Evolutionary conservation across 1,140 invertebrate genomes (phyloP).

Genomic region (Hycleus phaleratus): DNA sequence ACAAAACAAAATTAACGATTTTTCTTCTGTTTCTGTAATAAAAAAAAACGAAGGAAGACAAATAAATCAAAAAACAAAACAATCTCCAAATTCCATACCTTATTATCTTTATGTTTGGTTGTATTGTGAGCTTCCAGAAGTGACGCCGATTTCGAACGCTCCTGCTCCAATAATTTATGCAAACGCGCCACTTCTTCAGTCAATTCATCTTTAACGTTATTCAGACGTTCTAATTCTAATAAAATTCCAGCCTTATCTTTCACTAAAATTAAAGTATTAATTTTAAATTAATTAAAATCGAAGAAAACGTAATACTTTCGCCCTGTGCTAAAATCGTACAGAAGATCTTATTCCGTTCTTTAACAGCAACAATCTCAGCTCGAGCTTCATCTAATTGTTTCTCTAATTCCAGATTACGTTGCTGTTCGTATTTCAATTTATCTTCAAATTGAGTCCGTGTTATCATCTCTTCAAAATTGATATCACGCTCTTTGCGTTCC

Average conservation of each 20-base stretch:
- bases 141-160: conserved; percentile 54
- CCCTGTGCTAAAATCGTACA: conserved; percentile 69
- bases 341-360: conserved; percentile 68
- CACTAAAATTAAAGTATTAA: conserved; percentile 46
- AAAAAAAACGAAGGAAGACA: not conserved
- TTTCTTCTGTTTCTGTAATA: not conserved
- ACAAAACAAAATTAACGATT: not conserved
- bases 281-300: not conserved
- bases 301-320: conserved; percentile 54
- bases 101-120: not conserved
- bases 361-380: conserved; percentile 62
- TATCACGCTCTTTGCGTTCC: conserved; percentile 41
- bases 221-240: conserved; percentile 63
- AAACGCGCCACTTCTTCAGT: conserved; percentile 60
- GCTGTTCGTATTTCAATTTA: conserved; percentile 57
- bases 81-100: not conserved
- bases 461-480: conserved; percentile 35
- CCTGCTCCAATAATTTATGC: conserved; percentile 69
- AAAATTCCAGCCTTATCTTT: conserved; percentile 71
- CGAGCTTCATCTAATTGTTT: conserved; percentile 55
- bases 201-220: conserved; percentile 63
- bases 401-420: conserved; percentile 53
- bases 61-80: not conserved
- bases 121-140: not conserved
- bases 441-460: conserved; percentile 41